Conservation (phyloP, 2,113 vertebrate genomes). For the Pontoporia blainvillei region DNA sequence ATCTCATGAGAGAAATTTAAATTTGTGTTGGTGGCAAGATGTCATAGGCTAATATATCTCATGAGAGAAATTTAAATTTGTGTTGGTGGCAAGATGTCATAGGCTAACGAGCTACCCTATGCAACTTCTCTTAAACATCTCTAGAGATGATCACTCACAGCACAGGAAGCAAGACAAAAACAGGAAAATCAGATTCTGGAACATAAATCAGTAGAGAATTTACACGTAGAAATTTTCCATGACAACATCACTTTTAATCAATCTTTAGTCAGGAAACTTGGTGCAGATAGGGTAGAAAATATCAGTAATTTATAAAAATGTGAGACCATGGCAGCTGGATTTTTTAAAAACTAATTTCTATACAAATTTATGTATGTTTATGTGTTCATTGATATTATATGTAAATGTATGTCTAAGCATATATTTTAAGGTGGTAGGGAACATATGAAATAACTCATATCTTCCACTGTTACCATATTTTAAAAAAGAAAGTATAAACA, state of each 20-base stretch:
- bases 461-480: not conserved
- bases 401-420: not conserved
- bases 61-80: conserved; percentile 22
- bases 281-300: not conserved
- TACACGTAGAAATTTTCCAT: conserved; percentile 25
- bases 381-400: not conserved
- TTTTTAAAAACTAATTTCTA: not conserved
- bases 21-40: not conserved
- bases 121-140: conserved; percentile 27
- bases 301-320: conserved; percentile 13
- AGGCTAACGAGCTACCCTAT: conserved; percentile 25
- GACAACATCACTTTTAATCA: conserved; percentile 31
- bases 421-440: not conserved
- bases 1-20: conserved; percentile 36
- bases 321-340: not conserved
- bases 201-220: conserved; percentile 38
- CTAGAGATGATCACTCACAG: conserved; percentile 21
- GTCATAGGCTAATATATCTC: conserved; percentile 38
- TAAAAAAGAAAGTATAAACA: conserved; percentile 3
- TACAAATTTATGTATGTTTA: not conserved
- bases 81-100: not conserved
- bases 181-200: conserved; percentile 30
- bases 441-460: not conserved
- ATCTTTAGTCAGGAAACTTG: conserved; percentile 23
- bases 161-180: conserved; percentile 54